phyloP scores from a whole-genome alignment of 2,113 vertebrate species.

The Opisthocomus hoazin region DNA sequence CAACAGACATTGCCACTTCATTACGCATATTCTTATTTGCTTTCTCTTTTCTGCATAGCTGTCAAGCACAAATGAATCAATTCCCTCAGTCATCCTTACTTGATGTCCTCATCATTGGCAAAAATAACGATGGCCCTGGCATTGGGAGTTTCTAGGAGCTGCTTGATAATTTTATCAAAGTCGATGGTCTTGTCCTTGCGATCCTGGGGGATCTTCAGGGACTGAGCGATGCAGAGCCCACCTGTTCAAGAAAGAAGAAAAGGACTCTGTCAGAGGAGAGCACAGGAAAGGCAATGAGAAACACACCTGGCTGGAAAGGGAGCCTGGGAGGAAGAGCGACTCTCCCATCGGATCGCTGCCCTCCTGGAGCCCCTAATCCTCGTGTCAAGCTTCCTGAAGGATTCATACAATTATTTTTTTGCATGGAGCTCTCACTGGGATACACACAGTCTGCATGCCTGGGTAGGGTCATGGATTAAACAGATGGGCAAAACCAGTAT shows the following conservation, averaged over 20 bases:
- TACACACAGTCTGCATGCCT: not conserved
- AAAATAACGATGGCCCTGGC: conserved; percentile 90
- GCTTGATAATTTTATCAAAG: conserved; percentile 89
- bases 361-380: not conserved
- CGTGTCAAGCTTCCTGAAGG: not conserved
- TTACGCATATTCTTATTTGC: not conserved
- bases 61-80: not conserved
- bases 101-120: conserved; percentile 92
- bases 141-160: conserved; percentile 86
- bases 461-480: not conserved
- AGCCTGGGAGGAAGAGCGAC: not conserved
- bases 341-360: accelerated
- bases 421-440: not conserved
- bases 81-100: conserved; percentile 65
- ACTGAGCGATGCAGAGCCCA: conserved; percentile 95
- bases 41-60: not conserved
- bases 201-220: conserved; percentile 90
- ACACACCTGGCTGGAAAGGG: not conserved
- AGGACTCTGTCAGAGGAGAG: not conserved
- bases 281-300: not conserved
- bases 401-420: accelerated
- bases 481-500: not conserved
- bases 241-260: conserved; percentile 69
- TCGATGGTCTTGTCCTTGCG: conserved; percentile 81
- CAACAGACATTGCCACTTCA: not conserved